Base-by-base conservation (phyloP, 1,140 invertebrate genomes). In the Aphelinus atriplicis region DNA sequence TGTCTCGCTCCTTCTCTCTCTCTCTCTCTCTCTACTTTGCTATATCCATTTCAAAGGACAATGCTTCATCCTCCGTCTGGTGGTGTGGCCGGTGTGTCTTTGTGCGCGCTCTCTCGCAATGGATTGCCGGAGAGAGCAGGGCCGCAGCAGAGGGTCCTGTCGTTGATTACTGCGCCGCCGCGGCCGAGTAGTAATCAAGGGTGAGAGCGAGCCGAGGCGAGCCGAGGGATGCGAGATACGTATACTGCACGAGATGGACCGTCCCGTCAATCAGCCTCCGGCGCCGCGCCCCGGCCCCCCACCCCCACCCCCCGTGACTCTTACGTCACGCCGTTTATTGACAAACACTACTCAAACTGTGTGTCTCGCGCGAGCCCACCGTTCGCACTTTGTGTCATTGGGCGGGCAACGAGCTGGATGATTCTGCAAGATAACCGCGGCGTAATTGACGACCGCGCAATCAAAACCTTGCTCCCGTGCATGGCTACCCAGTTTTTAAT, bases 31-130 rank as follows among this genome's bases (percentile, higher is more conserved):
- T 26, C 26, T 26, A 26, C 26, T 26, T 26, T 26, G 57, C 72
- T 69, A 64, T 69, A 69, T 60, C 62, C 62, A 72, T 76, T 76
- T 76, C 65, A 72, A 76, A 72, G 70, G 64, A 76, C 65, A 76
- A 76, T 76, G 64, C 55, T 66, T 62, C 66, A 53, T 6, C 51
- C 51, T 6, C 51, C 51, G 51, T 9, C 26, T 26, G 26, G 51
- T 64, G 42, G 1, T 53, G 10, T n/a, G n/a, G 9, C 9, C 72
- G 55, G 55, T 50, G 26, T 26, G 50, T 73, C 71, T 73, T 67
- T 67, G 57, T 73, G 50, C 56, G 55, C 26, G 26, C 26, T 26
- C 42, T 62, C 64, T 45, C 43, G 72, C 56, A 65, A 68, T 62
- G 57, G 65, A 73, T 73, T 63, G 73, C 60, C 48, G 45, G 48